These are phyloP conservation scores for Choloepus didactylus DNA, from an alignment of 2,797 vertebrate genomes.

Conservation along the genomic window DNA sequence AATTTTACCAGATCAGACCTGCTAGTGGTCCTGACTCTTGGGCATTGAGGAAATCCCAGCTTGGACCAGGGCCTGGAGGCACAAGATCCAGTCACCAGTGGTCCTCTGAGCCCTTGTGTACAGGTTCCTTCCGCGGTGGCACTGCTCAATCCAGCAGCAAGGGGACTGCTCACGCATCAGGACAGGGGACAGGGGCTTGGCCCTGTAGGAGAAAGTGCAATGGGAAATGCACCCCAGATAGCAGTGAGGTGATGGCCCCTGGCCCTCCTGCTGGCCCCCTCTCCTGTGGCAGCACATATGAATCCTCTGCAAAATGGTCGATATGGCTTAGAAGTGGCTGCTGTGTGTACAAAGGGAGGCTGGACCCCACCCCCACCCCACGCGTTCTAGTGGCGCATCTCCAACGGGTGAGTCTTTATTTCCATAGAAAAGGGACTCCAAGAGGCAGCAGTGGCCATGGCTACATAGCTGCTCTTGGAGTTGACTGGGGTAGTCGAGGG, in stretches of 20 bases:
- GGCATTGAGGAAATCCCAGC: constrained; percentile 18
- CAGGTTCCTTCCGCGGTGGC: not conserved
- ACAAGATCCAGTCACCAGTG: constrained; percentile 58
- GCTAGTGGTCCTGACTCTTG: constrained; percentile 60
- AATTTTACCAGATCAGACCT: constrained; percentile 73
- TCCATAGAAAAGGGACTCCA: not conserved
- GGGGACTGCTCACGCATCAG: not conserved
- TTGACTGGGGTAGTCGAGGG: not conserved
- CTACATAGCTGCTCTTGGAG: not conserved
- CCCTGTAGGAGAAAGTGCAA: constrained; percentile 20
- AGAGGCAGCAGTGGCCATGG: not conserved
- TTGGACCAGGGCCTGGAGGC: constrained; percentile 44
- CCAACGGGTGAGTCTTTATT: not conserved
- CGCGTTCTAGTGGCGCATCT: not conserved
- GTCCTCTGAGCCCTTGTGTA: constrained; percentile 15
- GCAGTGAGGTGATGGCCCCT: constrained; percentile 41
- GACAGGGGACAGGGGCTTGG: constrained; percentile 4
- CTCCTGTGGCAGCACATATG: constrained; percentile 71
- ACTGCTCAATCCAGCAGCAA: not conserved
- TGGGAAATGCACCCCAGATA: constrained; percentile 65
- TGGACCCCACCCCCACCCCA: constrained; percentile 80
- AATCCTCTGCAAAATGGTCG: constrained; percentile 83
- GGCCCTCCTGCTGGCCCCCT: not conserved
- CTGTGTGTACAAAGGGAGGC: constrained; percentile 85
- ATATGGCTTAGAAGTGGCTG: constrained; percentile 89